Conservation (phyloP, 2,797 vertebrate genomes). For the Zalophus californianus region DNA sequence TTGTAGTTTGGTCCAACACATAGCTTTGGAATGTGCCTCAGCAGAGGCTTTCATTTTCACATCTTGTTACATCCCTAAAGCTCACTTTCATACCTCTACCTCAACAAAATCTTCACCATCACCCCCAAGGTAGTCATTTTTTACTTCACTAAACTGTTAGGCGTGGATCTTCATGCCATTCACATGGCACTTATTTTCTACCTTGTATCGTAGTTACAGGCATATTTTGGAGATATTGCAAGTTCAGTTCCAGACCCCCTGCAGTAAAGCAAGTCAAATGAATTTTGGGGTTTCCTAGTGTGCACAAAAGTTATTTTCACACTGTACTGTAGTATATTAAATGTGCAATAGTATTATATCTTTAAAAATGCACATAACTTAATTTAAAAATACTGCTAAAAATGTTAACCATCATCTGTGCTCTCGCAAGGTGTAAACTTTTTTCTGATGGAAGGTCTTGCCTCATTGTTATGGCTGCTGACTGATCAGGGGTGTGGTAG, state of each 20-base stretch:
- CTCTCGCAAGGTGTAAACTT: neutral
- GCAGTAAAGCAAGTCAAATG: neutral
- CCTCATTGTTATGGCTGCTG: neutral
- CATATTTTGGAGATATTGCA: neutral
- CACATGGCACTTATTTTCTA: neutral
- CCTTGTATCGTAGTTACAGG: neutral
- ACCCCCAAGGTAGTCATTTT: neutral
- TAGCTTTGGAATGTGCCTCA: neutral
- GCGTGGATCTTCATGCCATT: neutral
- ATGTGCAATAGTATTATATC: neutral
- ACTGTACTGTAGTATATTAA: neutral
- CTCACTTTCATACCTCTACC: neutral
- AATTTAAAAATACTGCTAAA: neutral
- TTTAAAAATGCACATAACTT: neutral
- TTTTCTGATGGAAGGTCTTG: neutral
- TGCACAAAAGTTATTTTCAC: neutral
- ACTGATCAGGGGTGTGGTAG: neutral
- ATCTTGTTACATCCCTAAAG: neutral
- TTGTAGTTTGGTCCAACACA: neutral
- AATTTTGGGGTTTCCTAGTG: neutral
- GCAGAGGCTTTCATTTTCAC: neutral
- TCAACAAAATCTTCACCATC: neutral
- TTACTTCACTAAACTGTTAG: neutral
- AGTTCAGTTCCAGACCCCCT: neutral
- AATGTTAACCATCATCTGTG: neutral